Evolutionary conservation across 1,140 invertebrate genomes (phyloP).

Genomic region (Nylanderia fulva): DNA sequence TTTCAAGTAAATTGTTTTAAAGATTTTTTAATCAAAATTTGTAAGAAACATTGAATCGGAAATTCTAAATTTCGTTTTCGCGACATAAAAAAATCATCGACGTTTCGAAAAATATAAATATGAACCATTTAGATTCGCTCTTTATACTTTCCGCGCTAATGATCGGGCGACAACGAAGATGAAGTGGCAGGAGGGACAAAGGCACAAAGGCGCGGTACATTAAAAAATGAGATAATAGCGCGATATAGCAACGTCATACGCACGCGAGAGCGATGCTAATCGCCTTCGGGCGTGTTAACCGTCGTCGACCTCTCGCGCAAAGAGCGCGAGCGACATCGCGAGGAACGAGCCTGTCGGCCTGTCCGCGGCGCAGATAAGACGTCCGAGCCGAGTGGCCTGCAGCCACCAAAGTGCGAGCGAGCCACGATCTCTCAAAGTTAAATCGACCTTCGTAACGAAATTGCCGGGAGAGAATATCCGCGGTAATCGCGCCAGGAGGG

Average conservation of each 20-base stretch:
- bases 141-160: neutral
- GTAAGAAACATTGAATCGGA: slow-evolving; percentile 5
- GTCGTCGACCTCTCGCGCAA: slow-evolving; percentile 52
- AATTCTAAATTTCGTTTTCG: neutral
- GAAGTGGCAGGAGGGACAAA: neutral
- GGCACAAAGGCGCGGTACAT: slow-evolving; percentile 29
- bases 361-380: slow-evolving; percentile 39
- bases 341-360: slow-evolving; percentile 53
- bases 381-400: slow-evolving; percentile 50
- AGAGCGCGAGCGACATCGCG: slow-evolving; percentile 49
- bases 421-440: slow-evolving; percentile 55
- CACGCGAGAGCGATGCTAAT: slow-evolving; percentile 43
- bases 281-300: slow-evolving; percentile 49
- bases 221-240: slow-evolving; percentile 53
- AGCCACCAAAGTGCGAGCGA: slow-evolving; percentile 59
- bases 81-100: neutral
- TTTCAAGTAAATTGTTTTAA: neutral
- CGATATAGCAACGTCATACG: slow-evolving; percentile 45
- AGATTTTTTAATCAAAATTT: neutral
- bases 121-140: neutral
- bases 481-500: slow-evolving; percentile 39
- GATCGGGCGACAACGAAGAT: neutral
- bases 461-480: slow-evolving; percentile 27
- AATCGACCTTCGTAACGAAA: slow-evolving; percentile 59
- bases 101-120: neutral